These are phyloP conservation scores for Spodoptera littoralis DNA, from an alignment of 2,888 invertebrate species.

Conservation along the genomic window DNA sequence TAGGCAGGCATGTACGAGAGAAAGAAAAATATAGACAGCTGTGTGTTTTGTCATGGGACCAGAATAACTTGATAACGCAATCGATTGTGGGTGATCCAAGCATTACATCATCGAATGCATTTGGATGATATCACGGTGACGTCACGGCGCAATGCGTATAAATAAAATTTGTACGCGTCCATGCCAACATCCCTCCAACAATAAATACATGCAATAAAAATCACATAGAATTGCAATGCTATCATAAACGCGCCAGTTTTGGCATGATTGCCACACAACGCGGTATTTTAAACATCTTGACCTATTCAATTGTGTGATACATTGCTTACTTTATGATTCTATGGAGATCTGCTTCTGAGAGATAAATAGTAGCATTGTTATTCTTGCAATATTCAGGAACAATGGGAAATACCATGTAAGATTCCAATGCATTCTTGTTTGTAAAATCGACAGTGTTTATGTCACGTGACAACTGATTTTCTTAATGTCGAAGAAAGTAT, in stretches of 20 bases:
- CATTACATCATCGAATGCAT: slow-evolving; percentile 71
- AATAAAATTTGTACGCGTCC: slow-evolving; percentile 53
- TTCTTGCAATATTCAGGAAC: slow-evolving; percentile 15
- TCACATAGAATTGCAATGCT: slow-evolving; percentile 63
- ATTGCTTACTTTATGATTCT: slow-evolving; percentile 43
- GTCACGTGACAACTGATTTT: neutral
- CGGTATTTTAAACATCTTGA: slow-evolving; percentile 54
- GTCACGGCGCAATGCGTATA: slow-evolving; percentile 68
- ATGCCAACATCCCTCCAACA: slow-evolving; percentile 66
- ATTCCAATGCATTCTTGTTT: slow-evolving; percentile 3
- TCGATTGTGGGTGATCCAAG: slow-evolving; percentile 66
- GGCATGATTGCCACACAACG: slow-evolving; percentile 67
- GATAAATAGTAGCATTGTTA: slow-evolving; percentile 24
- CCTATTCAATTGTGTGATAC: slow-evolving; percentile 52
- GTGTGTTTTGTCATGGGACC: slow-evolving; percentile 34
- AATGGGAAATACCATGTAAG: slow-evolving; percentile 1
- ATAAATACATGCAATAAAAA: slow-evolving; percentile 67
- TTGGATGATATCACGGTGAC: slow-evolving; percentile 65
- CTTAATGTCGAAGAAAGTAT: neutral
- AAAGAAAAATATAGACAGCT: slow-evolving; percentile 33
- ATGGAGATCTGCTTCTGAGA: slow-evolving; percentile 28
- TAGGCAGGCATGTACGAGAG: slow-evolving; percentile 16
- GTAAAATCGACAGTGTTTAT: neutral
- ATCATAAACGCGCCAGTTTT: slow-evolving; percentile 69
- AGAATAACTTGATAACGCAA: slow-evolving; percentile 35